Base-by-base conservation (phyloP, 1,140 invertebrate genomes). In the Drosophila nigrodunni region DNA sequence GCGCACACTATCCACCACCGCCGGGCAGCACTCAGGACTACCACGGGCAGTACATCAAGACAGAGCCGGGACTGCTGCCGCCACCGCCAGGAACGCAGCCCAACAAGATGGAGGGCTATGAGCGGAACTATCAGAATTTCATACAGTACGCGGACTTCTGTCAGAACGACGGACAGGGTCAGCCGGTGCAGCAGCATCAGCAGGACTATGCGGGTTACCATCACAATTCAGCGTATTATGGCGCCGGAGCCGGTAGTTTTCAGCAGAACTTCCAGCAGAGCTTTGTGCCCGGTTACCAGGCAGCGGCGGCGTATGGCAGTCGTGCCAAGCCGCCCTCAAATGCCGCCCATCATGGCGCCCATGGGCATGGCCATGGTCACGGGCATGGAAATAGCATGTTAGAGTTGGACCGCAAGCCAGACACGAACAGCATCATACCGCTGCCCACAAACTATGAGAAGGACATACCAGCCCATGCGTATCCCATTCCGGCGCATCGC, bases 81-180 rank as follows among this genome's bases (percentile, higher is more conserved):
- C 79, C 69, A 35, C 81, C 74, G 7, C 82, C 72, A n/a, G 64
- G 66, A n/a, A 58, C 58, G 1, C 91, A 91, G 37, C 87, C 80
- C 37, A 92, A 87, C 46, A 92, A 92, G 54, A 92, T 92, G 85
- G 92, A 92, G 64, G 92, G 92, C 7, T 92, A 92, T 50, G 92
- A 92, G 59, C 80, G 92, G 0, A 92, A 92, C 79, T 92, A 92
- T 55, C 92, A 92, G 64, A 92, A 92, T 60, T 92, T 92, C n/a
- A 92, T 92, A 6, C 92, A 92, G 25, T 92, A 92, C 35, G 92
- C 92, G 0, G 92, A 92, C 64, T 92, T 90, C 61, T 92, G 92
- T 54, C 92, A 92, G 47, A 92, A 91, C 76, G 92, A 92, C 18
- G 90, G 86, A 0, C 91, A 92, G 66, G 82, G 80, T 0, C 83